Percentiles rank a stretch among this genome's conserved stretches.
Conservation (phyloP, 2,113 vertebrate genomes). For the Bambusicola thoracicus region DNA sequence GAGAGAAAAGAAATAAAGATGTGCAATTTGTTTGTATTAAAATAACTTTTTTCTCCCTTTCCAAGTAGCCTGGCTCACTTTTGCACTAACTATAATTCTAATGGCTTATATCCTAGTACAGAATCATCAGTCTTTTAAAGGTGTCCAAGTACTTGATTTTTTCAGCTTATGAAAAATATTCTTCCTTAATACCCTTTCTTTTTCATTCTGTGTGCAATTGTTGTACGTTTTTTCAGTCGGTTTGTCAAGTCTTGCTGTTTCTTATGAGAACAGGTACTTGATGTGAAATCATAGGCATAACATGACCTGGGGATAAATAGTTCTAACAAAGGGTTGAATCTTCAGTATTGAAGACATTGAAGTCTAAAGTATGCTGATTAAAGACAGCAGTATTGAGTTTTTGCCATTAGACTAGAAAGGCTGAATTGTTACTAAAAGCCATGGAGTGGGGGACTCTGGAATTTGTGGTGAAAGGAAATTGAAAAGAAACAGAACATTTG, state of each 20-base stretch:
- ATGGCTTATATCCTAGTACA: neutral
- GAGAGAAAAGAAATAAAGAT: neutral
- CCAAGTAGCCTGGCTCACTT: neutral
- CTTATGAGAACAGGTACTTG: constrained; percentile 7
- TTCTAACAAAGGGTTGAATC: constrained; percentile 71
- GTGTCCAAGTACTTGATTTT: neutral
- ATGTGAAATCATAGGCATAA: neutral
- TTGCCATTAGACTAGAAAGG: constrained; percentile 82
- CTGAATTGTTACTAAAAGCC: constrained; percentile 81
- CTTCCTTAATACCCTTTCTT: neutral
- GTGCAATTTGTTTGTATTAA: neutral
- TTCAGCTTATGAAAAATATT: neutral
- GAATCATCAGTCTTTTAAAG: neutral
- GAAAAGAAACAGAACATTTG: constrained; percentile 88
- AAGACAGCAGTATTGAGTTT: constrained; percentile 79
- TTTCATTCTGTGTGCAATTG: neutral
- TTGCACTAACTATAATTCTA: neutral
- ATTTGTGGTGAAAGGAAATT: constrained; percentile 89
- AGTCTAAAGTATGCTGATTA: constrained; percentile 79
- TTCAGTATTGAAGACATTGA: constrained; percentile 67
- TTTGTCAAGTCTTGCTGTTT: constrained; percentile 14
- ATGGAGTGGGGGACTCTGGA: constrained; percentile 73
- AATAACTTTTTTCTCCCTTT: neutral
- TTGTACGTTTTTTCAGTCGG: constrained; percentile 16
- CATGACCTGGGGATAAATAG: constrained; percentile 21